Base-by-base conservation (phyloP, 2,113 vertebrate genomes). In the Sylvia atricapilla region DNA sequence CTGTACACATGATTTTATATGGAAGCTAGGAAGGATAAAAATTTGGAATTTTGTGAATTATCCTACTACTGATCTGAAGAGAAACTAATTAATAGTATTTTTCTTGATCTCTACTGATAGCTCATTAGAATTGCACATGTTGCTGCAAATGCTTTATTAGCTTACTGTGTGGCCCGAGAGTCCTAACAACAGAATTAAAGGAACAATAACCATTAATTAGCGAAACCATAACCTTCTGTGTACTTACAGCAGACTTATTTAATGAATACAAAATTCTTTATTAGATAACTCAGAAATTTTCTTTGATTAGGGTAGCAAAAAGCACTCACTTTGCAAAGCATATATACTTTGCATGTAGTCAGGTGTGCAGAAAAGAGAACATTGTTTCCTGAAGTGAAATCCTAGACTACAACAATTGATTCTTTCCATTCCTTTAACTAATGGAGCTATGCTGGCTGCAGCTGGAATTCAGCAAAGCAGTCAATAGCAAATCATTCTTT, bases 401-500 rank as follows among this genome's bases (percentile, higher is more conserved):
- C 67, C 33, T 67, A 35, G 43, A 58, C 53, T 78, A 78, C 47
- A 90, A 75, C 49, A 89, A 81, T 62, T 81, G 82, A 93, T 91
- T 93, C 37, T 56, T 66, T 52, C 67, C 27, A 28, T 74, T 76
- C 62, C 64, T 93, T 95, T 96, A 80, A 67, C 86, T 95, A 95
- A 95, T 58, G 66, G 92, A 94, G 62, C 69, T 96, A 93, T 81
- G 50, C 89, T 67, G 43, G 58, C 84, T 97, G 67, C 55, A 92
- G 69, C 53, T 94, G 84, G 91, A 97, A 96, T 94, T 64, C 88
- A 95, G 85, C 64, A 78, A 78, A 74, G 64, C n/a, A 67, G 75
- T 95, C 96, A 95, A 90, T 46, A 96, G 84, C 68, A 94, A 94
- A 94, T 96, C 76, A 84, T 73, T 93, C 80, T 94, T 93, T 90